Base-by-base conservation (phyloP, 2,797 vertebrate genomes). In the Sitta carolinensis region DNA sequence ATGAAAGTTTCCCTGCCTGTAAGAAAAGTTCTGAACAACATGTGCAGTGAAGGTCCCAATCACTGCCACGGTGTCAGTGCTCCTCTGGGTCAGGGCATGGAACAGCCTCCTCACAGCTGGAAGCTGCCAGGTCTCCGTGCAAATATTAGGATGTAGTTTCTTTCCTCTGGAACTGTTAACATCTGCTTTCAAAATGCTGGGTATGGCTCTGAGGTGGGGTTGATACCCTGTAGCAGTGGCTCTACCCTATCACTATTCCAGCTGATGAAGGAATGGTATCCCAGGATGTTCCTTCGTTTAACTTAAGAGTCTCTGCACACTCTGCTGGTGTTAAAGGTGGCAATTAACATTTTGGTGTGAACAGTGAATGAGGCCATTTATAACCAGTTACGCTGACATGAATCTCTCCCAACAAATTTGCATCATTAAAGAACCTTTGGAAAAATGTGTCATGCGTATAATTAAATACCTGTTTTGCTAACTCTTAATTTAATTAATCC, bases 391-490 rank as follows among this genome's bases (percentile, higher is more conserved):
- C 4, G 4, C 85, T 87, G 88, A 87, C 11, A 13, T 68, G 86
- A 86, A 75, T 94, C 83, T 96, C 68, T 87, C 92, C 82, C 89
- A 79, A 64, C 91, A 90, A 94, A 96, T 95, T 64, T 91, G 87
- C 89, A 82, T 94, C 91, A 52, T 95, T 94, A 87, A 91, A 87
- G 90, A 89, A 97, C 83, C 91, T 94, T 70, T 90, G 89, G 88
- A 95, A 93, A 95, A 94, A 94, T 95, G 94, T 96, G 91, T 93
- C 93, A 77, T 74, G 74, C 22, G 4, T 93, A 84, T 91, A 93
- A 95, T 96, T 96, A 96, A 96, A 95, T 95, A 97, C 93, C 94
- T 95, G 93, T 90, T 94, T 94, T 93, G 67, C 95, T 91, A 96
- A 94, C 90, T 95, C 87, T 90, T 96, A 86, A 91, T 94, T 92